A percentile compares a stretch with the other conserved stretches of the same genome.
Conservation (phyloP, 2,797 vertebrate genomes). For the Cuculus canorus region DNA sequence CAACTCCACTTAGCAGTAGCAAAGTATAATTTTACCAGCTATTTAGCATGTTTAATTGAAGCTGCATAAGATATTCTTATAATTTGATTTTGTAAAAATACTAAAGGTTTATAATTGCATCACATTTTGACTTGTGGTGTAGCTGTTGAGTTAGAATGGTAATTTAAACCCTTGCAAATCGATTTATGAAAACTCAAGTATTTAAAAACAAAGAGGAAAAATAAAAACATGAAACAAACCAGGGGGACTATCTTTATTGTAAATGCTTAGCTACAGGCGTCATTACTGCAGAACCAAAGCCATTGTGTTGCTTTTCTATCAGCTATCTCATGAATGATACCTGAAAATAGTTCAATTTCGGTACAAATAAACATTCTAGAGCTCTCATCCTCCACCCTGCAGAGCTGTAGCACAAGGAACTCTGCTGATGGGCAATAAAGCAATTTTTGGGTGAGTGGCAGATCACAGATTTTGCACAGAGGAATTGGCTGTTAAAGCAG, state of each 20-base stretch:
- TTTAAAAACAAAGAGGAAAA: background rate
- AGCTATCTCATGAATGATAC: background rate
- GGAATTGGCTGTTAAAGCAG: background rate
- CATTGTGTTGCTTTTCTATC: background rate
- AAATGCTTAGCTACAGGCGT: background rate
- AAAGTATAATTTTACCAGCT: background rate
- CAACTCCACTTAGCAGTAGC: background rate
- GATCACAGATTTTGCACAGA: background rate
- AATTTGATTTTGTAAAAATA: background rate
- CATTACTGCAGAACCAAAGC: background rate
- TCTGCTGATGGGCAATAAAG: background rate
- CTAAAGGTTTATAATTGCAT: background rate
- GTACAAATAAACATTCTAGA: background rate
- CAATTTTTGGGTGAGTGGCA: rapidly evolving
- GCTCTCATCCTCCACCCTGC: background rate
- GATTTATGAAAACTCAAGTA: background rate
- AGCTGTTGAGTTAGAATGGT: background rate
- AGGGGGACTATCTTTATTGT: background rate
- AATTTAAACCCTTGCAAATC: background rate
- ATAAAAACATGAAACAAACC: background rate
- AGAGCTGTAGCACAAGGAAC: background rate
- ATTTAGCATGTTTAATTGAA: background rate
- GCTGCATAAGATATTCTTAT: background rate
- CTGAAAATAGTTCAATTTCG: background rate
- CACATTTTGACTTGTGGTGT: background rate